phyloP scores from a whole-genome alignment of 2,113 vertebrate species.

The Entomyzon cyanotis region DNA sequence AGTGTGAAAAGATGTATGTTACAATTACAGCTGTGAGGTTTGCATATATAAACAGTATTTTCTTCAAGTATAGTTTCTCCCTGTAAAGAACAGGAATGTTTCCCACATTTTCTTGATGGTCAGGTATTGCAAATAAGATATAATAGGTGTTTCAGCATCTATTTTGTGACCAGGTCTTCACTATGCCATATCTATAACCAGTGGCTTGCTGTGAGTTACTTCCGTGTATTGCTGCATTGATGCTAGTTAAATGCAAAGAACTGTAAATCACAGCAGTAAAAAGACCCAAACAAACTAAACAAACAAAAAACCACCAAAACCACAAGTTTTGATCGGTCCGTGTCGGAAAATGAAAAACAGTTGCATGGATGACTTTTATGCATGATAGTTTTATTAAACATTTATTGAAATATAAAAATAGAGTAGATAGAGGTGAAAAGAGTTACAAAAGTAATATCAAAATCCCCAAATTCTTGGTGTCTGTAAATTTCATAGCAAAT shows the following conservation, averaged over 20 bases:
- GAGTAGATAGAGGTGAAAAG: background rate
- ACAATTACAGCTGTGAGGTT: background rate
- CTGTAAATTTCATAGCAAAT: background rate
- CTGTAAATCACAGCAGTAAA: background rate
- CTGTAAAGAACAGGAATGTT: background rate
- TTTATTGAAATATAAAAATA: background rate
- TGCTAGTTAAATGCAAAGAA: background rate
- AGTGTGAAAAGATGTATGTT: background rate
- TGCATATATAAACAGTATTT: background rate
- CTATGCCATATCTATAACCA: background rate
- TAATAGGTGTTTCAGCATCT: background rate
- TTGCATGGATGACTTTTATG: background rate
- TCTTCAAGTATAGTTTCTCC: background rate
- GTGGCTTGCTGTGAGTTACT: background rate
- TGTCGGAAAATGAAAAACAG: background rate
- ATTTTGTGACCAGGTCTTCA: background rate
- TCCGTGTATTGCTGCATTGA: background rate
- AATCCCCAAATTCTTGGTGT: background rate
- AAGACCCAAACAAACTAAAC: background rate
- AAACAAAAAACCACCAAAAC: accelerated
- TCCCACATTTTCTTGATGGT: background rate
- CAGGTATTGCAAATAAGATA: background rate
- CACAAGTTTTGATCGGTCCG: background rate
- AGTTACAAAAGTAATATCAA: background rate
- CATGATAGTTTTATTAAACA: background rate